These are phyloP conservation scores for Babylonia areolata DNA, from an alignment of 1,140 invertebrate genomes.

Conservation along the genomic window DNA sequence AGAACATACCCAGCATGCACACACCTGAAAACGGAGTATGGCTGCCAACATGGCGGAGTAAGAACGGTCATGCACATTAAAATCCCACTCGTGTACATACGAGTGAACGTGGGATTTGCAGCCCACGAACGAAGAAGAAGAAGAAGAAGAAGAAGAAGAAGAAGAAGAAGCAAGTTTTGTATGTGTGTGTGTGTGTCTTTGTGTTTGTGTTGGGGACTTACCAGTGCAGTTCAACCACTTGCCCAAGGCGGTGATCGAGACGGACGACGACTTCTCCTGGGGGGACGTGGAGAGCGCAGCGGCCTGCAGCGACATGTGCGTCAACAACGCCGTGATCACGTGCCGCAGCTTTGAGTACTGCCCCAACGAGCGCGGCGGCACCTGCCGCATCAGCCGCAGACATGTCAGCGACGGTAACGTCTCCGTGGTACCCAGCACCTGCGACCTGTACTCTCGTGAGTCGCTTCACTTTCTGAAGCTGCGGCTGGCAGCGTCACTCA, in stretches of 20 bases:
- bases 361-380: constrained; percentile 37
- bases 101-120: no score
- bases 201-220: constrained; percentile 19
- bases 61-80: no score
- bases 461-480: no score
- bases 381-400: constrained; percentile 55
- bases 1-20: no score
- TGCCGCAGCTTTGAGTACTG: constrained; percentile 67
- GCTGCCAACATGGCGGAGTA: no score
- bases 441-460: constrained; percentile 62
- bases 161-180: no score
- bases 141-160: no score
- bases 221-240: constrained; percentile 61
- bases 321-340: constrained; percentile 49
- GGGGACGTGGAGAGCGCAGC: constrained; percentile 40
- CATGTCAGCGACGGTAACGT: constrained; percentile 57
- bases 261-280: constrained; percentile 50
- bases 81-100: no score
- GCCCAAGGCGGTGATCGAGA: constrained; percentile 46
- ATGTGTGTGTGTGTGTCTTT: background rate
- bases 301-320: constrained; percentile 59
- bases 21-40: no score
- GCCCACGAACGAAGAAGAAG: no score
- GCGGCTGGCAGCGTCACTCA: no score
- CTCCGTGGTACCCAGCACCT: constrained; percentile 47